Base-by-base conservation (phyloP, 2,797 vertebrate species). In the Xenopus petersii region DNA sequence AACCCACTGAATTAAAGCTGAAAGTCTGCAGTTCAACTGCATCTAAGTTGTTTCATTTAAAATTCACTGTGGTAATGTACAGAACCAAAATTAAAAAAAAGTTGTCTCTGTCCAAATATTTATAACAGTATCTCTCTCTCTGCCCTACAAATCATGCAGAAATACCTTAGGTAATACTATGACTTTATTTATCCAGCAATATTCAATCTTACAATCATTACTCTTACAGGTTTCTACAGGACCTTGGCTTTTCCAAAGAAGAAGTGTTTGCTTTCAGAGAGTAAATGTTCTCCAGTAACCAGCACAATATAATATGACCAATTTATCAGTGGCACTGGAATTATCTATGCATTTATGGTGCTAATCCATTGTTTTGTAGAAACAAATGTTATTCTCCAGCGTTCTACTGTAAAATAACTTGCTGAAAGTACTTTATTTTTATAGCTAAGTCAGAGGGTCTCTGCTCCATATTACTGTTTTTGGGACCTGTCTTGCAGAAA, bases 211-310 rank as follows among this genome's bases (percentile, higher is more conserved):
- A 30, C 26, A 30, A 30, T 30, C 26, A 30, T 10, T 17, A 58
- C n/a, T 58, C 15, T 58, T 9, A 58, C 55, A 99, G 97, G 65
- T 85, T 92, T 80, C 81, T 96, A 80, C 90, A 91, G 85, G 88
- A 94, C 84, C 90, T 94, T 79, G 92, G 92, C 77, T 94, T 95
- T 86, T 91, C 86, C 71, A 88, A 93, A 74, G 91, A 93, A 67
- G 94, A 96, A 80, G 85, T 77, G 69, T 81, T 81, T 82, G 77
- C 74, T 74, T 82, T 80, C 54, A 75, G 79, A 70, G 80, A 79
- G 71, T 76, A 79, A 26, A 54, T 64, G 70, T 80, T 70, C 61
- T 81, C 60, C 72, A 63, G 1, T 58, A 17, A n/a, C 63, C 30
- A 42, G 12, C 12, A 63, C 33, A 11, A 33, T 13, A 12, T 15